phyloP scores from a whole-genome alignment of 2,797 vertebrate species.

The Staurois parvus region DNA sequence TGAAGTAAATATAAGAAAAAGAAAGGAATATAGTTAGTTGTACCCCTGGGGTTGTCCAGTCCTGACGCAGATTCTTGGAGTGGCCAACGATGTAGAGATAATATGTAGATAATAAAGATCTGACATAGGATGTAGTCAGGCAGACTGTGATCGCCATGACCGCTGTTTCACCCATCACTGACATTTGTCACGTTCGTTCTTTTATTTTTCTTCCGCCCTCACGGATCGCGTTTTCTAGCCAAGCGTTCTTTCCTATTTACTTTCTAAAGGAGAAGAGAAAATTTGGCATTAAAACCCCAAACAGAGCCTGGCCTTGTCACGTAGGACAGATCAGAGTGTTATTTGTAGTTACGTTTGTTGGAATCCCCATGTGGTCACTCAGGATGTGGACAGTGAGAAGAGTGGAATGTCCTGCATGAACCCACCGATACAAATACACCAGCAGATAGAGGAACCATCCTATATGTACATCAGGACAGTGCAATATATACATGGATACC shows the following conservation, averaged over 20 bases:
- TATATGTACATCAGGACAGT: background rate
- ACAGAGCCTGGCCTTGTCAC: slow-evolving; percentile 12
- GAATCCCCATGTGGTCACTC: slow-evolving; percentile 16
- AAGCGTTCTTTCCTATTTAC: slow-evolving; percentile 35
- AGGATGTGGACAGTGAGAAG: slow-evolving; percentile 27
- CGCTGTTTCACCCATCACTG: background rate
- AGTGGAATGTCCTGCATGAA: background rate
- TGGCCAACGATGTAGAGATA: too few species aligned
- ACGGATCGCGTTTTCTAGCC: background rate
- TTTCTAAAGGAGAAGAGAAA: background rate
- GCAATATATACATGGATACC: background rate
- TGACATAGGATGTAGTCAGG: background rate
- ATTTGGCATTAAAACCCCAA: slow-evolving; percentile 29
- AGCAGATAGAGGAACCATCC: background rate
- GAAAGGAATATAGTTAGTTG: too few species aligned
- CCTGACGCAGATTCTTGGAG: too few species aligned
- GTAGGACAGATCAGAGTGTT: slow-evolving; percentile 36
- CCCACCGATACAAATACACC: background rate
- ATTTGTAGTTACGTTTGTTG: slow-evolving; percentile 6
- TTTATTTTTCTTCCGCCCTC: background rate
- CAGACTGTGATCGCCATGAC: background rate
- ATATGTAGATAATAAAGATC: too few species aligned
- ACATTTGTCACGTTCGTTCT: slow-evolving; percentile 33
- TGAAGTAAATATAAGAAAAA: too few species aligned
- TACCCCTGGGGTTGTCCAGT: too few species aligned